phyloP scores from a whole-genome alignment of 1,140 invertebrate species.

The Sycophila sp. region DNA sequence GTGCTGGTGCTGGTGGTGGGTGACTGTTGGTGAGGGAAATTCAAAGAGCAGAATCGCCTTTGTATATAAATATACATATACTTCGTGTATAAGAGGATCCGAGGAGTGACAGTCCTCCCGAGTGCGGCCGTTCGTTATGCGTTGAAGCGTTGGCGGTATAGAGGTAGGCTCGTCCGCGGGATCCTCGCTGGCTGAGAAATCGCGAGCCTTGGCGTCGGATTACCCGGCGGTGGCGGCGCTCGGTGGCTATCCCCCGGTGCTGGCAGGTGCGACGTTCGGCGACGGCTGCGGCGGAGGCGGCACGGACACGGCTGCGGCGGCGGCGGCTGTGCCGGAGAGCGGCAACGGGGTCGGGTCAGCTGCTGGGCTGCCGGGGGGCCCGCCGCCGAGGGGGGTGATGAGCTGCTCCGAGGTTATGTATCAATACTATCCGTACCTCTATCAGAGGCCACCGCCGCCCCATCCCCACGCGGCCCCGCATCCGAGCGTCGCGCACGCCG shows the following conservation, averaged over 20 bases:
- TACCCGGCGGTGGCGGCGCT: constrained; percentile 51
- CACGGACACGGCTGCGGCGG: not conserved
- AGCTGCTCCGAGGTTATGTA: constrained; percentile 73
- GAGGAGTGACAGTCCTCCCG: no score
- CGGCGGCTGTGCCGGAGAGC: not conserved
- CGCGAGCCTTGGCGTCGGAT: constrained; percentile 51
- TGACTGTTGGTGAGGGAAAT: no score
- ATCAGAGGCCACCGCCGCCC: constrained; percentile 67
- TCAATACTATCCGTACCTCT: constrained; percentile 72
- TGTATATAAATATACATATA: not conserved
- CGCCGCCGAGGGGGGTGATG: constrained; percentile 67
- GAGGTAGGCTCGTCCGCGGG: not conserved
- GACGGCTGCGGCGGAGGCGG: constrained; percentile 42
- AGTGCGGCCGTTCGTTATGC: not conserved
- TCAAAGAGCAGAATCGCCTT: no score
- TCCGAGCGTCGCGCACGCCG: constrained; percentile 44
- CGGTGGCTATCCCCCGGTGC: constrained; percentile 48
- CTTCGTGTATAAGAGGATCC: not conserved
- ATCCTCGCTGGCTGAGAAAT: constrained; percentile 25
- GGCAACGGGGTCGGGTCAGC: not conserved
- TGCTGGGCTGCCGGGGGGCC: constrained; percentile 62
- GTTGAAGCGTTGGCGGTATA: not conserved
- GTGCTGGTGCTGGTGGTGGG: no score
- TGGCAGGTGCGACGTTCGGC: constrained; percentile 52
- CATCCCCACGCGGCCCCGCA: constrained; percentile 62